phyloP scores from a whole-genome alignment of 1,140 invertebrate genomes.

The Belonocnema kinseyi region DNA sequence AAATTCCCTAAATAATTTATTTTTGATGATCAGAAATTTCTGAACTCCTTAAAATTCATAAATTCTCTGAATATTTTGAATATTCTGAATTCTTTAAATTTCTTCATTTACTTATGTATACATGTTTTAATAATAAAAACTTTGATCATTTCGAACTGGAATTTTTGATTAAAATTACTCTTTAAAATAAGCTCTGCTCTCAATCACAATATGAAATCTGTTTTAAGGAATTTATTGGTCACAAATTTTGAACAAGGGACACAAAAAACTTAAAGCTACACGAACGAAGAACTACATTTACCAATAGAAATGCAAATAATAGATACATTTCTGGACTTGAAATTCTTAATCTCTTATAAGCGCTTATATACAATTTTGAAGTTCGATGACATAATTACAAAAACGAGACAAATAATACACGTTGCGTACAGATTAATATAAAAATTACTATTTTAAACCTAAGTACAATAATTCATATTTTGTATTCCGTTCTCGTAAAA shows the following conservation, averaged over 20 bases:
- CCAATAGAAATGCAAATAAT: not conserved
- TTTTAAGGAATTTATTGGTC: constrained; percentile 28
- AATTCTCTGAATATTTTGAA: no score
- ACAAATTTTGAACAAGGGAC: constrained; percentile 26
- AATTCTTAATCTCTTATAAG: not conserved
- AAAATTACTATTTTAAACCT: not conserved
- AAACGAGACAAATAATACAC: constrained; percentile 3
- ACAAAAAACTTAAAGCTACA: constrained; percentile 27
- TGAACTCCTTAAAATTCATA: no score
- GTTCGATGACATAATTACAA: constrained; percentile 9
- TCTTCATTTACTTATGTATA: no score
- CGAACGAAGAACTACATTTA: constrained; percentile 6
- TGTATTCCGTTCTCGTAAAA: not conserved
- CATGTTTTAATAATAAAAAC: no score
- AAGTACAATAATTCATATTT: not conserved
- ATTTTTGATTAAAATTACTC: not conserved
- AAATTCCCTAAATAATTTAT: no score
- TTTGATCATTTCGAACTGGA: not conserved
- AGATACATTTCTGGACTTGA: not conserved
- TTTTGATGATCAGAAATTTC: no score
- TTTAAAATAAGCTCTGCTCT: not conserved
- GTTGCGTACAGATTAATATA: not conserved
- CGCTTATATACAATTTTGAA: constrained; percentile 11
- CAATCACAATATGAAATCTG: constrained; percentile 5
- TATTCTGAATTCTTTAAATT: no score